phyloP scores from a whole-genome alignment of 1,140 invertebrate genomes.

The Drosophila nasuta region DNA sequence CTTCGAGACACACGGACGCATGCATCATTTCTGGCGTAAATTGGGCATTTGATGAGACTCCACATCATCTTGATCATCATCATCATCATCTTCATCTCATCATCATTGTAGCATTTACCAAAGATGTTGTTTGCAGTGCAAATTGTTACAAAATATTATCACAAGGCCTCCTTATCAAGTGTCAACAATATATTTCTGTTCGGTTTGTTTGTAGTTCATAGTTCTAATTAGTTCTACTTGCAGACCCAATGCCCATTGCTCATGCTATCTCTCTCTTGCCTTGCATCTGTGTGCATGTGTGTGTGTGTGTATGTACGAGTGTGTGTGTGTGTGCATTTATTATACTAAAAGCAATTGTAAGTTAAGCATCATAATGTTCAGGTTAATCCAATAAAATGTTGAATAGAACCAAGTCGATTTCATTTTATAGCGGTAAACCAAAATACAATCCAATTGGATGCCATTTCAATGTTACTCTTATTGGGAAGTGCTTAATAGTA shows the following conservation, averaged over 20 bases:
- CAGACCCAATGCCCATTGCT: not conserved
- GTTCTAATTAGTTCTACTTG: constrained; percentile 23
- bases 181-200: constrained; percentile 6
- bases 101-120: constrained; percentile 51
- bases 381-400: constrained; percentile 12
- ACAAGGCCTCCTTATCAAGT: constrained; percentile 24
- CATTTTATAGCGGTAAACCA: not conserved
- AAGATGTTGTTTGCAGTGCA: constrained; percentile 52
- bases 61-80: not conserved
- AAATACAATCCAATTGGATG: not conserved
- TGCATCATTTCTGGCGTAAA: constrained; percentile 86
- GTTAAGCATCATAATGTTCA: constrained; percentile 9
- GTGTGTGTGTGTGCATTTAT: constrained; percentile 31
- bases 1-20: constrained; percentile 88
- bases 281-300: constrained; percentile 11
- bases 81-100: not conserved
- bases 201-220: constrained; percentile 10
- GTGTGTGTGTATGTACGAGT: not conserved
- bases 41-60: constrained; percentile 72
- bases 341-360: constrained; percentile 44
- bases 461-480: no score
- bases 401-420: not conserved
- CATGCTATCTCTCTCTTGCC: not conserved
- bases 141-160: constrained; percentile 40
- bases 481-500: no score